A percentile compares a stretch with the other conserved stretches of the same genome.
Conservation (phyloP, 2,113 vertebrate genomes). For the Platichthys flesus region DNA sequence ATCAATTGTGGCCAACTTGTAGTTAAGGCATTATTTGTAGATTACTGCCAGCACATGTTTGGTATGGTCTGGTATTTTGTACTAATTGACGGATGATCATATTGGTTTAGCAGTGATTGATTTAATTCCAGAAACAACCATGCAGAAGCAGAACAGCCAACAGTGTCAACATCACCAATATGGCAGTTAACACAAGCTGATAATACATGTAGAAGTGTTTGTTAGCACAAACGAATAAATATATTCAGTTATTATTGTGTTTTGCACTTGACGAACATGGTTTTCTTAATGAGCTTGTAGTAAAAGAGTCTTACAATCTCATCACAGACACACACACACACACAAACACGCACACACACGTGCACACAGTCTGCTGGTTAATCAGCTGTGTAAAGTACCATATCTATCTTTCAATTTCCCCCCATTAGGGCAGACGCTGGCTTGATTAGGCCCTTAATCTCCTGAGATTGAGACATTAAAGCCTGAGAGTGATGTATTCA, state of each 20-base stretch:
- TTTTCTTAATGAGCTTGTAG: constrained; percentile 85
- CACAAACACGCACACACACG: constrained; percentile 18
- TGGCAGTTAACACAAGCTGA: not conserved
- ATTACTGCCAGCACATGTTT: too few relatives aligned
- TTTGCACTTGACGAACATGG: constrained; percentile 68
- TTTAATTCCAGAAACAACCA: too few relatives aligned
- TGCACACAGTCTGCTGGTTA: constrained; percentile 87
- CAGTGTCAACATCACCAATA: not conserved
- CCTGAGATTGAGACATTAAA: constrained; percentile 83
- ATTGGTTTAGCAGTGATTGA: too few relatives aligned
- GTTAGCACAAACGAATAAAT: constrained; percentile 10
- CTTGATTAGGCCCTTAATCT: constrained; percentile 98
- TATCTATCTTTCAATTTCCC: constrained; percentile 96
- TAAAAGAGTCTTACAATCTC: constrained; percentile 84
- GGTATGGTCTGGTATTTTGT: too few relatives aligned
- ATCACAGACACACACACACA: constrained; percentile 15
- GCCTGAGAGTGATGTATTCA: constrained; percentile 65
- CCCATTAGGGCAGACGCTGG: constrained; percentile 94
- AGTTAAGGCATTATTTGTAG: too few relatives aligned
- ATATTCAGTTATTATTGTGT: constrained; percentile 36
- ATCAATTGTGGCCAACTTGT: too few relatives aligned
- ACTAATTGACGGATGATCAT: too few relatives aligned
- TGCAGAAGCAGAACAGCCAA: not conserved
- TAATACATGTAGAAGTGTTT: not conserved
- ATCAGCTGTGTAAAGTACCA: constrained; percentile 96